Conservation (phyloP, 2,797 vertebrate genomes). For the Onychomys torridus region DNA sequence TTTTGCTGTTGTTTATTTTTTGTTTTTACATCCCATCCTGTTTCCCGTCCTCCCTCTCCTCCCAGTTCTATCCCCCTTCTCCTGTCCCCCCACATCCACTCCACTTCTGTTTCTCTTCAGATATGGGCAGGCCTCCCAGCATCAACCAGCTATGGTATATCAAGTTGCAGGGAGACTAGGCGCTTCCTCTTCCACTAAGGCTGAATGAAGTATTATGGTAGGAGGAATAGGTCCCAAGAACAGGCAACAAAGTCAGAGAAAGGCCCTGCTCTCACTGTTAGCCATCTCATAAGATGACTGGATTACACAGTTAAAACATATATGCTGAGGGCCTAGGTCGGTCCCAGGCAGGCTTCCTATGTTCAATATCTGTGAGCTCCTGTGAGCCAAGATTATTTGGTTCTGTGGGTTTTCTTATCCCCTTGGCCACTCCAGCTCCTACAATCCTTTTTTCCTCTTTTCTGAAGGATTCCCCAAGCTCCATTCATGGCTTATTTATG, state of each 20-base stretch:
- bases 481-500: neutral
- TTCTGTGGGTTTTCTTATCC: neutral
- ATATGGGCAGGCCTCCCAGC: too few relatives aligned
- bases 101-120: neutral
- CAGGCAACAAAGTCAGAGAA: neutral
- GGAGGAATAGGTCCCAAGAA: neutral
- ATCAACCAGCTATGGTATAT: neutral
- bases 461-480: too few relatives aligned
- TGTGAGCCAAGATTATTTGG: neutral
- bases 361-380: neutral
- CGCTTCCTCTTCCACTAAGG: neutral
- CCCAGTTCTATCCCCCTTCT: accelerated
- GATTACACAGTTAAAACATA: neutral
- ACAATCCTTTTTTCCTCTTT: too few relatives aligned
- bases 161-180: neutral
- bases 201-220: neutral
- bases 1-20: neutral
- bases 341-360: neutral
- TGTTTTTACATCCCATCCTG: neutral
- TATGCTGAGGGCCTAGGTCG: neutral
- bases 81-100: neutral
- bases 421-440: too few relatives aligned
- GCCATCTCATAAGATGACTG: neutral
- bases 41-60: neutral
- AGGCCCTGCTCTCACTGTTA: neutral